These are phyloP conservation scores for Natator depressus DNA, from an alignment of 2,113 vertebrate genomes.

Conservation along the genomic window DNA sequence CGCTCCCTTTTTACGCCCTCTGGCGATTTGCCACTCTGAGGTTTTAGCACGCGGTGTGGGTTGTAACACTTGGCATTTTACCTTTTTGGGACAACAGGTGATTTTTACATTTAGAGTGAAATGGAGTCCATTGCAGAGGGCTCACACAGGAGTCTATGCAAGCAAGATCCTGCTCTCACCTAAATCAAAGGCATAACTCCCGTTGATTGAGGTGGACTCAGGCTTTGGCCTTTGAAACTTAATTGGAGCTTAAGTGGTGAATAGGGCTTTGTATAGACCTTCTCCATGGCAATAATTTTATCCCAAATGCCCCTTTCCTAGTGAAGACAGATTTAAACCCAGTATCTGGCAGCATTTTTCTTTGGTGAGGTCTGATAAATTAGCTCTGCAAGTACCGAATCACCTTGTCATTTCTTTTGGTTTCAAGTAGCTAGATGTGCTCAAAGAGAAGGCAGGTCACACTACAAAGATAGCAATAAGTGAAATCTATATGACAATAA, in stretches of 20 bases:
- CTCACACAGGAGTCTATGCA: not conserved
- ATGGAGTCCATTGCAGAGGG: not conserved
- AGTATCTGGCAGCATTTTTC: not conserved
- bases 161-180: not conserved
- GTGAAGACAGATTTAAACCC: not conserved
- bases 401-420: not conserved
- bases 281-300: not conserved
- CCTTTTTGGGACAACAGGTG: not conserved
- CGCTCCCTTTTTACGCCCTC: not conserved
- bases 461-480: not conserved
- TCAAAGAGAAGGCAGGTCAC: not conserved
- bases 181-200: not conserved
- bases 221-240: not conserved
- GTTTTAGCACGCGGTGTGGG: accelerated
- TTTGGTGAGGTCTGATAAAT: not conserved
- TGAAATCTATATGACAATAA: not conserved
- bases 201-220: not conserved
- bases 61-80: accelerated
- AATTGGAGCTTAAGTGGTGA: not conserved
- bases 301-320: not conserved
- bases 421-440: not conserved
- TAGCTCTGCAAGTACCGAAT: not conserved
- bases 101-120: not conserved
- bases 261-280: not conserved
- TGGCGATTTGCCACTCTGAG: accelerated